These are phyloP conservation scores for Crypturellus undulatus DNA, from an alignment of 2,113 vertebrate genomes.

Conservation along the genomic window DNA sequence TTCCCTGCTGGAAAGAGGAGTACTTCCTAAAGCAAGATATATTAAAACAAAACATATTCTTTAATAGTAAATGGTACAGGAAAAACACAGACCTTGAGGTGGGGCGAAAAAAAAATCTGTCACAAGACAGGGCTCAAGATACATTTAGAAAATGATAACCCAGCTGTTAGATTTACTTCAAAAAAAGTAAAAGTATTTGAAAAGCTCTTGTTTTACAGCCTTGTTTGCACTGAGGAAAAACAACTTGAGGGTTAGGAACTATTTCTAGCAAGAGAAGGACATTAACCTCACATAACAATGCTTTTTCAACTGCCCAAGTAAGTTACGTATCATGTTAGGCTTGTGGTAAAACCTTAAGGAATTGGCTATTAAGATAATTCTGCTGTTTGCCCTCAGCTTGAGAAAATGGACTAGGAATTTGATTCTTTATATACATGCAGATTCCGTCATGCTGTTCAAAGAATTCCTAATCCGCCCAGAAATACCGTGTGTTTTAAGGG, in stretches of 20 bases:
- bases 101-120: neutral
- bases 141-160: neutral
- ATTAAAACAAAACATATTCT: neutral
- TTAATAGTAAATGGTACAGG: neutral
- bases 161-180: neutral
- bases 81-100: neutral
- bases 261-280: neutral
- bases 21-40: constrained; percentile 73
- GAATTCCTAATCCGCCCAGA: neutral
- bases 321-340: fast-evolving
- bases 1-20: constrained; percentile 84
- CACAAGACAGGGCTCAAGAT: neutral
- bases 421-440: neutral
- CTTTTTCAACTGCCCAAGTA: neutral
- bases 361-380: neutral
- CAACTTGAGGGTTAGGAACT: neutral
- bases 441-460: neutral
- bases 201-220: neutral
- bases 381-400: neutral
- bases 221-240: neutral
- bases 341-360: neutral
- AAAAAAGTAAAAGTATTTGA: too few species aligned
- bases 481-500: neutral
- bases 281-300: neutral
- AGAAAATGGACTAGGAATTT: neutral